Evolutionary conservation across 2,113 vertebrate species (phyloP).

Genomic region (Anseranas semipalmata): DNA sequence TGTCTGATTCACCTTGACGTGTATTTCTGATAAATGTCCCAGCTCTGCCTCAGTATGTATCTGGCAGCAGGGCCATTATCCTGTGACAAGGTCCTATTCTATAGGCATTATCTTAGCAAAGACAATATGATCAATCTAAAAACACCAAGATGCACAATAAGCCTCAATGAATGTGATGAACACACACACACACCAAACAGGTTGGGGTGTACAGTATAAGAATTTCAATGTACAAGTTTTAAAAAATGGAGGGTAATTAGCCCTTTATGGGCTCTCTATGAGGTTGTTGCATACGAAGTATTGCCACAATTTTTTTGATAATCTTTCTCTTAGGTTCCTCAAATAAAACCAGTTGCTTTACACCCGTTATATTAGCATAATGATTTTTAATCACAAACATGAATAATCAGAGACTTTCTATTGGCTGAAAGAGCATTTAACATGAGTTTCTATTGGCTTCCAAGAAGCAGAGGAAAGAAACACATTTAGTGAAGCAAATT

Average conservation of each 20-base stretch:
- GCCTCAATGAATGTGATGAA: neutral
- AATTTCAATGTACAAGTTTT: neutral
- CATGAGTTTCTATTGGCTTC: neutral
- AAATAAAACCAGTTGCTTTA: neutral
- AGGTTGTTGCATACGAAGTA: neutral
- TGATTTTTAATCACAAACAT: neutral
- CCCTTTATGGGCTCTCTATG: neutral
- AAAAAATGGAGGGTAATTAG: neutral
- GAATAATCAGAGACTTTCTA: neutral
- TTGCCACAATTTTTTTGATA: neutral
- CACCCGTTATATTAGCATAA: neutral
- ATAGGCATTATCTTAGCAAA: neutral
- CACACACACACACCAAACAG: neutral
- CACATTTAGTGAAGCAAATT: neutral
- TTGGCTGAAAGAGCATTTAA: neutral
- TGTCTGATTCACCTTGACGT: neutral
- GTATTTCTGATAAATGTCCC: slow-evolving; percentile 33
- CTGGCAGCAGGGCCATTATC: slow-evolving; percentile 5
- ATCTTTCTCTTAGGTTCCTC: neutral
- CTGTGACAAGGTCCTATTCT: slow-evolving; percentile 1
- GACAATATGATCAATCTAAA: neutral
- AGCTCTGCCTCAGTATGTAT: neutral
- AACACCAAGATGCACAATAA: neutral
- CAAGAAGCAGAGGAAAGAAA: neutral
- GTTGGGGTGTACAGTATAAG: neutral